These are phyloP conservation scores for Myoxocephalus aenaeus DNA, from an alignment of 2,797 vertebrate genomes.

Conservation along the genomic window DNA sequence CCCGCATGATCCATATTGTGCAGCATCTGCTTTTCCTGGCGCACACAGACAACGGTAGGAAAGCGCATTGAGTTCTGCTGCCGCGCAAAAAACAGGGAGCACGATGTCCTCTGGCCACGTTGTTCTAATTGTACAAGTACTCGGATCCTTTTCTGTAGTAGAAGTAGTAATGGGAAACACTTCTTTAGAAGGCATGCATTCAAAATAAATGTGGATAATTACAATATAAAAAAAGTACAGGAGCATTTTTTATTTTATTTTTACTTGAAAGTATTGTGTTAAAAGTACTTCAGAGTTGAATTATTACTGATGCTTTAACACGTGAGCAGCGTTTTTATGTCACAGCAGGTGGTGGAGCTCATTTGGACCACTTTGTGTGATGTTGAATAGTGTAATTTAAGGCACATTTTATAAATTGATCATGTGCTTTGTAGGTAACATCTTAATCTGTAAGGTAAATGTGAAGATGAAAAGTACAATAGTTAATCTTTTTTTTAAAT, in stretches of 20 bases:
- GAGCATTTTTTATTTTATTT: background rate
- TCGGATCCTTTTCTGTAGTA: too few relatives aligned
- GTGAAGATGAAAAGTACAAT: background rate
- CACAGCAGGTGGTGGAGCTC: background rate
- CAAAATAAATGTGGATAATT: too few relatives aligned
- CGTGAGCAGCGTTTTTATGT: too few relatives aligned
- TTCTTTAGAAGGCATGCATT: too few relatives aligned
- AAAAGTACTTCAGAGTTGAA: background rate
- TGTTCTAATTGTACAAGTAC: background rate
- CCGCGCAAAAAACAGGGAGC: background rate
- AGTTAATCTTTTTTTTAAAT: too few relatives aligned
- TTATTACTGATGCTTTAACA: background rate
- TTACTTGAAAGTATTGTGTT: background rate
- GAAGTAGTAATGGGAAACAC: too few relatives aligned
- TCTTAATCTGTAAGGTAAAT: background rate
- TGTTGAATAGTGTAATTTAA: too few relatives aligned
- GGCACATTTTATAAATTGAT: background rate
- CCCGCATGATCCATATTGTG: slow-evolving; percentile 89
- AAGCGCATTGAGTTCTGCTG: background rate
- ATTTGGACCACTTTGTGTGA: background rate
- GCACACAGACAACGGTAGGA: slow-evolving; percentile 86
- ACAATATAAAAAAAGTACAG: too few relatives aligned
- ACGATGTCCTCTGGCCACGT: background rate
- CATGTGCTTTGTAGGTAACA: background rate
- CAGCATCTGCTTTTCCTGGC: slow-evolving; percentile 90